phyloP scores from a whole-genome alignment of 1,140 invertebrate genomes.

The Drosophila ogumai region DNA sequence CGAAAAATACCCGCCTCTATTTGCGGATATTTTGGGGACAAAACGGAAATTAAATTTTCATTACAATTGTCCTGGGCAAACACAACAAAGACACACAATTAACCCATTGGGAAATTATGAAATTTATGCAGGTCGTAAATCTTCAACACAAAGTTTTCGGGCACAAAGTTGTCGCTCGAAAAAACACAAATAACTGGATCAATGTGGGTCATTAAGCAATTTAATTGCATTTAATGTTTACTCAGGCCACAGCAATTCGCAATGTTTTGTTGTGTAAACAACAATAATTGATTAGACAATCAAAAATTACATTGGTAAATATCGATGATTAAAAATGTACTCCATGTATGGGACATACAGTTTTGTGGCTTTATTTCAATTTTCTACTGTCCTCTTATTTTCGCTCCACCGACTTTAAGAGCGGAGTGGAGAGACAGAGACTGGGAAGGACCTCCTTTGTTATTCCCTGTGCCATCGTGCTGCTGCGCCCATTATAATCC shows the following conservation, averaged over 20 bases:
- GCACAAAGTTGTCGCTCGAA: constrained; percentile 26
- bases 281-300: constrained; percentile 72
- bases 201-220: constrained; percentile 69
- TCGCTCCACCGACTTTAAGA: constrained; percentile 15
- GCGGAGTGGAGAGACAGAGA: neutral
- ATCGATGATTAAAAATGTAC: constrained; percentile 46
- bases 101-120: constrained; percentile 46
- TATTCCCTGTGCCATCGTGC: constrained; percentile 28
- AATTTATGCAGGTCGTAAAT: constrained; percentile 52
- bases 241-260: constrained; percentile 29
- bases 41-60: constrained; percentile 56
- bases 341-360: neutral
- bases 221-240: constrained; percentile 75
- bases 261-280: constrained; percentile 50
- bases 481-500: constrained; percentile 64
- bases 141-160: constrained; percentile 25
- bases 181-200: constrained; percentile 59
- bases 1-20: constrained; percentile 14
- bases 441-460: constrained; percentile 13
- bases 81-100: constrained; percentile 36
- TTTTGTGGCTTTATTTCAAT: neutral
- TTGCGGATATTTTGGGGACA: constrained; percentile 14
- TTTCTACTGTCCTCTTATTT: constrained; percentile 6
- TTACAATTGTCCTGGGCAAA: constrained; percentile 39
- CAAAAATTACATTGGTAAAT: constrained; percentile 49